Percentiles rank a stretch among this genome's conserved stretches.
phyloP scores from a whole-genome alignment of 2,797 vertebrate species.

The Eulemur mongoz region DNA sequence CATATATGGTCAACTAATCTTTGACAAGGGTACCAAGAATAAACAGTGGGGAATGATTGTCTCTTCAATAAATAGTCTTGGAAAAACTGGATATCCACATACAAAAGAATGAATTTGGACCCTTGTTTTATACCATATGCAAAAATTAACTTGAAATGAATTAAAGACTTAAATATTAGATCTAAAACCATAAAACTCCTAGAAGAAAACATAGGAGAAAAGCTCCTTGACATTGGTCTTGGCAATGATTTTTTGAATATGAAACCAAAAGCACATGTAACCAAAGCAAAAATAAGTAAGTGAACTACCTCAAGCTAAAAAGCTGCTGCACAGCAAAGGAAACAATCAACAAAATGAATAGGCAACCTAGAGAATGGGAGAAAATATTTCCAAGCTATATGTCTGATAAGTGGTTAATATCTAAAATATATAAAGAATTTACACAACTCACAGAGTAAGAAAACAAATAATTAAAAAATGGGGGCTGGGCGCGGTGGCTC shows the following conservation, averaged over 20 bases:
- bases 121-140: not conserved
- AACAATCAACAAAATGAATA: not conserved
- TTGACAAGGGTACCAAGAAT: not conserved
- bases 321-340: not conserved
- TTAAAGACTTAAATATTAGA: not conserved
- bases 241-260: not conserved
- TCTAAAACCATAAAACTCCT: not conserved
- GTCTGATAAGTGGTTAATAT: not conserved
- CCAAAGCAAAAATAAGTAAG: not conserved
- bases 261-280: not conserved
- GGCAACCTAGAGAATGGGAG: not conserved
- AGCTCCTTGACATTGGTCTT: not conserved
- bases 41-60: not conserved
- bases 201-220: not conserved
- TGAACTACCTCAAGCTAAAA: not conserved
- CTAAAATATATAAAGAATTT: not conserved
- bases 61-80: not conserved
- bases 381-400: not conserved
- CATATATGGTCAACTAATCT: not conserved
- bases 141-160: not conserved
- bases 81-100: not conserved
- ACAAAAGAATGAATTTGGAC: not conserved
- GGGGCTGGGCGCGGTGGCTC: too few relatives aligned
- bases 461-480: not conserved
- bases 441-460: not conserved